Percentiles rank a stretch among this genome's conserved stretches.
Evolutionary conservation across 53 echinoderm and acorn worm species (phyloP).

Genomic region (Crossaster papposus): DNA sequence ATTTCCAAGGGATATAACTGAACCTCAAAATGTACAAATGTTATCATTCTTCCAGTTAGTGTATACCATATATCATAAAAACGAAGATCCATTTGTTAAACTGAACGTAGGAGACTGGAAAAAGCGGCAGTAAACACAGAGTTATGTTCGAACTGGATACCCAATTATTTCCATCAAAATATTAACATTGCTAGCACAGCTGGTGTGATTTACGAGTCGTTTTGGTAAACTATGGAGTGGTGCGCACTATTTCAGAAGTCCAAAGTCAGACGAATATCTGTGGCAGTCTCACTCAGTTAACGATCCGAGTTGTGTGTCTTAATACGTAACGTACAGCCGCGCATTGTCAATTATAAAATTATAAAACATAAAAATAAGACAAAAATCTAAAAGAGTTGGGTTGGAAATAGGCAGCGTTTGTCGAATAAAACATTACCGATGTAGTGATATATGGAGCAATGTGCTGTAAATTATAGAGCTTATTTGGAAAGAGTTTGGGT

Average conservation of each 20-base stretch:
- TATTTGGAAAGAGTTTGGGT: neutral
- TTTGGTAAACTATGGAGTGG: constrained; percentile 50
- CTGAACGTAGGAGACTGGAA: neutral
- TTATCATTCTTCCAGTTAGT: constrained; percentile 32
- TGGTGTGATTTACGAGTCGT: constrained; percentile 54
- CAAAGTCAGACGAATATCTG: constrained; percentile 14
- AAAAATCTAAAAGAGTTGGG: neutral
- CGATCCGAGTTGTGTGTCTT: constrained; percentile 34
- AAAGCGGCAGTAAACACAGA: constrained; percentile 7
- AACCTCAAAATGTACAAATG: constrained; percentile 7
- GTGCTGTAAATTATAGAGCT: constrained; percentile 34
- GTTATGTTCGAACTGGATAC: constrained; percentile 24
- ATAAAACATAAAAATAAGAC: constrained; percentile 13
- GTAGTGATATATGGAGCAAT: constrained; percentile 11
- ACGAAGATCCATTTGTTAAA: neutral
- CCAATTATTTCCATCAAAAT: constrained; percentile 51
- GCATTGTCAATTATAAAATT: constrained; percentile 55
- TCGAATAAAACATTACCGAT: neutral
- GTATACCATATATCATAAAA: constrained; percentile 25
- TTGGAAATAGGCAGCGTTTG: neutral
- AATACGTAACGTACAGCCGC: constrained; percentile 26
- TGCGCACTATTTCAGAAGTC: constrained; percentile 22
- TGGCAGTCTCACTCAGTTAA: constrained; percentile 8
- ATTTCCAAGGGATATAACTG: neutral
- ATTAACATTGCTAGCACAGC: constrained; percentile 34